Percentiles rank a stretch among this genome's conserved stretches.
These are phyloP conservation scores for Cheilosia variabilis DNA, from an alignment of 2,888 invertebrate genomes.

Conservation along the genomic window DNA sequence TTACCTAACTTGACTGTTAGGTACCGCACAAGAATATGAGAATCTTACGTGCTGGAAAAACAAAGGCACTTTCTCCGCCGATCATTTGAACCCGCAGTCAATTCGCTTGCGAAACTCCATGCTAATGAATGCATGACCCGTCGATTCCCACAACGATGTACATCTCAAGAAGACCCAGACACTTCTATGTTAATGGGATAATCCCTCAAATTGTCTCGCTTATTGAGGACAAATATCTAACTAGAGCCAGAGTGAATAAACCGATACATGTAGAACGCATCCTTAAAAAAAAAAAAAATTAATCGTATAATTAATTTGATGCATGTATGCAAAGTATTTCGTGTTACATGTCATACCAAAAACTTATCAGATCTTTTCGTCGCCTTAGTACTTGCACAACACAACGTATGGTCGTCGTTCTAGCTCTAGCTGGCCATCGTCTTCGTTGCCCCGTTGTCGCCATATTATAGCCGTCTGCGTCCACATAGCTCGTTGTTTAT, in stretches of 20 bases:
- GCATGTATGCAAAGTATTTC: constrained; percentile 82
- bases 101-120: neutral
- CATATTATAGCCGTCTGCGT: constrained; percentile 27
- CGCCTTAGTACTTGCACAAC: constrained; percentile 72
- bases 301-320: constrained; percentile 84
- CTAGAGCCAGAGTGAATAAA: constrained; percentile 27
- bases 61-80: neutral
- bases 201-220: constrained; percentile 63
- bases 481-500: constrained; percentile 18
- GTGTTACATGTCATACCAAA: constrained; percentile 78
- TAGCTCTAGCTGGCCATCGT: constrained; percentile 18
- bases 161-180: constrained; percentile 12
- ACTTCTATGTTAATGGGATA: constrained; percentile 37
- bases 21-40: no score
- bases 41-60: no score
- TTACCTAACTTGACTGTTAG: no score
- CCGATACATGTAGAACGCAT: constrained; percentile 49
- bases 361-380: constrained; percentile 76
- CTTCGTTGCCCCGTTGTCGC: constrained; percentile 37
- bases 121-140: neutral
- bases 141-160: neutral
- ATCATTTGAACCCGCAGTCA: neutral
- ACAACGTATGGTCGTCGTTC: constrained; percentile 19
- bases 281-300: constrained; percentile 80
- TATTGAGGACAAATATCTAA: constrained; percentile 62